Conservation (phyloP, 2,888 invertebrate species). For the Melinopterus prodromus region DNA sequence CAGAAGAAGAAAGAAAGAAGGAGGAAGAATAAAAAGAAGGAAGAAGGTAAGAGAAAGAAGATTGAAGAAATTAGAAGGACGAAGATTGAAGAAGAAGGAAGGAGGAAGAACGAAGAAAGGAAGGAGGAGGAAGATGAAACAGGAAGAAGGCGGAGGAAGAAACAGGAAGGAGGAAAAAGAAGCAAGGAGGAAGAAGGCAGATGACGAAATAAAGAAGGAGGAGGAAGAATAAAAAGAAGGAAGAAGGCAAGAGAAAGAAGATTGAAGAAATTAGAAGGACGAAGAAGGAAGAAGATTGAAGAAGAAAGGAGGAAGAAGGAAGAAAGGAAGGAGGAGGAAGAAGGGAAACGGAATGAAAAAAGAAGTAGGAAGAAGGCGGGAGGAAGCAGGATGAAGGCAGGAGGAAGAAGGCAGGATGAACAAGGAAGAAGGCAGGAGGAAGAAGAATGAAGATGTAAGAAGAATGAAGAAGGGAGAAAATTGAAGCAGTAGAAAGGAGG, state of each 20-base stretch:
- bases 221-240: neutral
- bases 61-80: neutral
- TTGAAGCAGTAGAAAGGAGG: too few species aligned
- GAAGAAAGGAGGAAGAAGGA: neutral
- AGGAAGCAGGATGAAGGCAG: neutral
- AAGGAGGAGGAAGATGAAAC: neutral
- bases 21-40: neutral
- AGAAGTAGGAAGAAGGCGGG: neutral
- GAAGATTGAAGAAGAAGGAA: neutral
- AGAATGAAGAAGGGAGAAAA: neutral
- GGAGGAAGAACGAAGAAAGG: neutral
- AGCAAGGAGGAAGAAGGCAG: neutral
- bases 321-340: neutral
- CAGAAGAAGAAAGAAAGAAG: neutral
- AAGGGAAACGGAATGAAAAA: neutral
- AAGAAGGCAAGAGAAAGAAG: neutral
- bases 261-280: too few species aligned
- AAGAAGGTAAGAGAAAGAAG: neutral
- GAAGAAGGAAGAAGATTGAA: neutral
- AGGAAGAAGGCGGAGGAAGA: neutral
- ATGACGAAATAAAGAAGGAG: too few species aligned
- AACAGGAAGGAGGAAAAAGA: neutral
- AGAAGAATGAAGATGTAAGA: neutral
- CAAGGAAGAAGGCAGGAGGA: neutral
- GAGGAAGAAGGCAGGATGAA: neutral